Evolutionary conservation across 2,888 invertebrate species (phyloP), one percentile per base, ranked within the genome.

Genomic region (Bursaphelenchus okinawaensis): DNA sequence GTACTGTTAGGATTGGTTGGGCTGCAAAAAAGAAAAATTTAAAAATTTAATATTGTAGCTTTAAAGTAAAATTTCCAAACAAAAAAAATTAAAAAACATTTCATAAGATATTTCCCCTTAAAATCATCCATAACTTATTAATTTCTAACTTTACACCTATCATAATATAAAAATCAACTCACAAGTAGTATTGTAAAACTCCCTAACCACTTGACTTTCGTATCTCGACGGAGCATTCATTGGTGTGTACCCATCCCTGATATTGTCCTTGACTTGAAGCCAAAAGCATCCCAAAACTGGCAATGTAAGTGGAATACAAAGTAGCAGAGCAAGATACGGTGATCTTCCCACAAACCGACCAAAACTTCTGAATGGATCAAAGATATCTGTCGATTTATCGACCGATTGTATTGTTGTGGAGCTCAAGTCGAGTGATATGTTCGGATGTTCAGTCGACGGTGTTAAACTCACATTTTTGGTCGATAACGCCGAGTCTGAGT

Each of bases 231-330:
- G 80, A 19, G 81, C 79, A 65, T 81, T 79, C 29, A 74, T 72
- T 8, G 81, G 81, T 16, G 81, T 81, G 70, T 81, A 81, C 29
- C 80, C 80, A 63, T 80, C 80, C 8, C 80, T 76, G 31, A 80
- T 79, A 50, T 75, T 68, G 65, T 80, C 80, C 69, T 75, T 71
- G 4, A 73, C 51, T 24, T 62, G 31, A 40, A 73, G 63, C 52
- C 54, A 68, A 19, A 63, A 40, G n/a, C 40, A 40, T 1, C 40
- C 40, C 12, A 40, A 16, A 12, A 40, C 12, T 6, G 40, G 40
- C 12, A 40, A 1, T 1, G 40, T n/a, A 12, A 40, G 40, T 40
- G 40, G 40, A 40, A 40, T 40, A n/a, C 40, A 40, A 16, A 40
- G 6, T n/a, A 40, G n/a, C 2, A 40, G n/a, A 3, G 40, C n/a